These are phyloP conservation scores for Pollenia labialis DNA, from an alignment of 2,888 invertebrate species.

Conservation along the genomic window DNA sequence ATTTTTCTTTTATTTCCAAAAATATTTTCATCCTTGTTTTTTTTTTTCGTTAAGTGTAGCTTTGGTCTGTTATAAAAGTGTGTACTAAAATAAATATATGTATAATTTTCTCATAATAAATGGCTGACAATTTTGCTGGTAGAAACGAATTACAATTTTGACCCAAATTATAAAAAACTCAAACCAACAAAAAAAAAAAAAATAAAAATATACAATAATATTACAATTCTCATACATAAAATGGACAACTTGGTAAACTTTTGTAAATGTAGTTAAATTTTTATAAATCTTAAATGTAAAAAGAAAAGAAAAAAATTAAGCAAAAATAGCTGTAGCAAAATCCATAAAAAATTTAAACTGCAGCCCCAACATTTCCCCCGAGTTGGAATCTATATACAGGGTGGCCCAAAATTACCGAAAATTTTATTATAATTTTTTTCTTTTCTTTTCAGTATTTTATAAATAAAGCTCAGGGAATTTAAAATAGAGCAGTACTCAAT, in stretches of 20 bases:
- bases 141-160: slow-evolving; percentile 56
- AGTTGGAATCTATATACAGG: too few species aligned
- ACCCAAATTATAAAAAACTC: slow-evolving; percentile 53
- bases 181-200: too few species aligned
- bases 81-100: background rate
- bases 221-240: background rate
- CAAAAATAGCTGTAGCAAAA: background rate
- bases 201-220: background rate
- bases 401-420: too few species aligned
- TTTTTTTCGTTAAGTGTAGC: too few species aligned
- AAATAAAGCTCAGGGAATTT: too few species aligned
- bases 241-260: slow-evolving; percentile 29
- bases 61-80: slow-evolving; percentile 12
- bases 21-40: background rate
- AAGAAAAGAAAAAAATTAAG: background rate
- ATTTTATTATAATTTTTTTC: too few species aligned
- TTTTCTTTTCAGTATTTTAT: too few species aligned
- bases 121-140: slow-evolving; percentile 36
- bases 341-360: background rate
- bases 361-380: slow-evolving; percentile 19
- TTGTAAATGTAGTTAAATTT: slow-evolving; percentile 45
- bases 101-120: slow-evolving; percentile 44
- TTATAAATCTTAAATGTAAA: slow-evolving; percentile 12
- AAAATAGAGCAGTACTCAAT: too few species aligned
- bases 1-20: background rate